Evolutionary conservation across 2,888 invertebrate species (phyloP), one percentile per base, ranked within the genome.

Genomic region (Leptogaster cylindrica): DNA sequence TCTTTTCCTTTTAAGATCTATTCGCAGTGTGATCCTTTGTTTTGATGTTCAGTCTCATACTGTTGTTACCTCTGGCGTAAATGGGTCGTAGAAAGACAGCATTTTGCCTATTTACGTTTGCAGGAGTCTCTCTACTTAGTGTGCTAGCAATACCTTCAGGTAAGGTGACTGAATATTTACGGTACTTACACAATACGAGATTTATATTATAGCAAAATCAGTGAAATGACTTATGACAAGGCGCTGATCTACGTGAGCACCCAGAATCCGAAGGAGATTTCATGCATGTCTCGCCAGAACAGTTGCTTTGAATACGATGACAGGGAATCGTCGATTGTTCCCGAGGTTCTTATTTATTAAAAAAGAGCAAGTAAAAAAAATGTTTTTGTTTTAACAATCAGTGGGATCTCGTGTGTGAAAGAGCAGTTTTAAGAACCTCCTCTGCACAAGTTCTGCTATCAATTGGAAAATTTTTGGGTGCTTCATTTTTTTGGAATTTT

Each of bases 361-460:
- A 25, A 16, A 61, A 36, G 2, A 44, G 16, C 4, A 44, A 28
- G 8, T 7, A 5, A 48, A n/a, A 27, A 31, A n/a, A 23, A 12
- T n/a, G 75, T 41, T 72, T 61, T 72, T 28, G n/a, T n/a, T n/a
- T 58, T n/a, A n/a, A n/a, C n/a, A n/a, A n/a, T n/a, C n/a, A 83
- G 83, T 85, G 85, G 85, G 80, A 84, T 68, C 77, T 85, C 51
- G 84, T 84, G 2, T 85, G 85, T 73, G 82, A 83, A 27, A 78
- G 78, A 41, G 77, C 78, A 5, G 78, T 83, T 7, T 78, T 82
- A 55, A 78, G 83, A 3, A 83, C 85, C 2, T 83, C 81, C n/a
- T n/a, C n/a, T 14, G 82, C 83, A 0, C 85, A 85, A 75, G 82
- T 83, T 52, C 80, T 82, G 4, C 74, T 85, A 51, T 84, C 85